A percentile compares a stretch with the other conserved stretches of the same genome.
These are phyloP conservation scores for Ceuthmochares aereus DNA, from an alignment of 2,113 vertebrate species.

Conservation along the genomic window DNA sequence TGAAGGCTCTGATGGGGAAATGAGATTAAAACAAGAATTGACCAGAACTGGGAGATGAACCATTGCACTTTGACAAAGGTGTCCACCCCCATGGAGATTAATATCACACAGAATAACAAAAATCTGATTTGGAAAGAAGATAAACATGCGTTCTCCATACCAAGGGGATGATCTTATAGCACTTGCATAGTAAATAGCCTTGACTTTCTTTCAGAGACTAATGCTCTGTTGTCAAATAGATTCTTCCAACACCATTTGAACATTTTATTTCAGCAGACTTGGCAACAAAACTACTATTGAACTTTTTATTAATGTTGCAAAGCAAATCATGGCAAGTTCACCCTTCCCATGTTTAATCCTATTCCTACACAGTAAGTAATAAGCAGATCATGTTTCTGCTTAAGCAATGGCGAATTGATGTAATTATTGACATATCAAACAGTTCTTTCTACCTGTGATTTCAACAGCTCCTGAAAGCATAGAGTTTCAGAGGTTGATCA, in stretches of 20 bases:
- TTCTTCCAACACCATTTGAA: not conserved
- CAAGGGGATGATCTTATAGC: not conserved
- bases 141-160: not conserved
- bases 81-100: slow-evolving; percentile 31
- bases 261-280: not conserved
- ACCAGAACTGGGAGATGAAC: slow-evolving; percentile 5
- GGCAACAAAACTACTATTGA: not conserved
- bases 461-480: not conserved
- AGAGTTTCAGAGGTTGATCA: not conserved
- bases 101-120: not conserved
- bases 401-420: not conserved
- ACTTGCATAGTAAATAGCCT: slow-evolving; percentile 17
- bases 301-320: slow-evolving; percentile 12
- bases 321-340: not conserved
- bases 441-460: not conserved
- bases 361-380: not conserved
- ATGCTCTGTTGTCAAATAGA: not conserved
- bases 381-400: slow-evolving; percentile 14
- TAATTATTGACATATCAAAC: not conserved
- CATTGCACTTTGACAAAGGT: not conserved
- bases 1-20: slow-evolving; percentile 33
- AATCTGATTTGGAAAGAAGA: slow-evolving; percentile 49
- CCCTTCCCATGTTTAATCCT: slow-evolving; percentile 25
- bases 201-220: not conserved
- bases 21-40: slow-evolving; percentile 62